Evolutionary conservation across 2,797 vertebrate genomes (phyloP).

Genomic region (Anisognathus igniventris): DNA sequence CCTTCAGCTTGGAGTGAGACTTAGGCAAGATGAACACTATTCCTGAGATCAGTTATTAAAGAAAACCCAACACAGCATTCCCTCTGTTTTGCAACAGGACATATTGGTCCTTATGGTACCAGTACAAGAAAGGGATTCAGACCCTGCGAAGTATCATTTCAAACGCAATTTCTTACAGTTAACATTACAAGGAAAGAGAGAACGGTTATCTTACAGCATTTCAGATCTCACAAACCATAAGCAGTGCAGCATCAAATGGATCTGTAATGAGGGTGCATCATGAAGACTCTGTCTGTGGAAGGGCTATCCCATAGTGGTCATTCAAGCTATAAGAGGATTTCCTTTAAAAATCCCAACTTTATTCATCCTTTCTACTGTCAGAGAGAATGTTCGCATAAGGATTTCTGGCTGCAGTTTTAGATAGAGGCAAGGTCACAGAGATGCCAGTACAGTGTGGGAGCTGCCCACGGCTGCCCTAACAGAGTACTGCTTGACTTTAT

Average conservation of each 20-base stretch:
- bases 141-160: not conserved
- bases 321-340: not conserved
- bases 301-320: not conserved
- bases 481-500: accelerated
- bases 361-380: not conserved
- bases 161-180: not conserved
- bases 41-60: not conserved
- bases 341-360: not conserved
- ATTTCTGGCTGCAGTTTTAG: not conserved
- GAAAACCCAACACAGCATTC: not conserved
- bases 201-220: not conserved
- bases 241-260: not conserved
- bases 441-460: accelerated
- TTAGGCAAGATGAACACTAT: not conserved
- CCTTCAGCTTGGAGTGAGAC: not conserved
- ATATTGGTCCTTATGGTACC: not conserved
- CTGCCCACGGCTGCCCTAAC: accelerated
- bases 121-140: not conserved
- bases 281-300: not conserved
- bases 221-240: not conserved
- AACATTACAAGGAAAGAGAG: not conserved
- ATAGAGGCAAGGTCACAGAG: not conserved
- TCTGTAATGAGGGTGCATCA: not conserved
- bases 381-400: not conserved
- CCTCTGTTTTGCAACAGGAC: not conserved